A percentile compares a stretch with the other conserved stretches of the same genome.
These are phyloP conservation scores for Mesocricetus auratus DNA, from an alignment of 2,113 vertebrate species.

Conservation along the genomic window DNA sequence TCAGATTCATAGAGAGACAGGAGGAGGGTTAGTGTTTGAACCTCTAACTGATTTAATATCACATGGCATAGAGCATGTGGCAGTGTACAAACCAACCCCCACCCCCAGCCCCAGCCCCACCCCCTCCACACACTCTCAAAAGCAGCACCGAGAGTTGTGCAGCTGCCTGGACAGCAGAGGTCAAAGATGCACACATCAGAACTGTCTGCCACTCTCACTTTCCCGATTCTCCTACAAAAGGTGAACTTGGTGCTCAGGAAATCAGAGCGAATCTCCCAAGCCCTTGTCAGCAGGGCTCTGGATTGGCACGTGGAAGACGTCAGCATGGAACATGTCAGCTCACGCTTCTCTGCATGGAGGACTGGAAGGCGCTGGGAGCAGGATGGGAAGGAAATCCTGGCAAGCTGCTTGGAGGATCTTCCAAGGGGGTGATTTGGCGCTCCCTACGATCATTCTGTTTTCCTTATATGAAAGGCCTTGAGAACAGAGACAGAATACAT, in stretches of 20 bases:
- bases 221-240: not conserved
- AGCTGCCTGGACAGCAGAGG: too few species aligned
- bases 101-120: too few species aligned
- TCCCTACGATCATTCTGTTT: not conserved
- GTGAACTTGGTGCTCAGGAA: not conserved
- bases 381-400: not conserved
- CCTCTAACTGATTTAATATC: not conserved
- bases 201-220: not conserved
- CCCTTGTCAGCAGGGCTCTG: not conserved
- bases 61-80: fast-evolving
- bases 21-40: not conserved
- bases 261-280: not conserved
- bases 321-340: not conserved
- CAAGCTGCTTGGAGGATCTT: not conserved
- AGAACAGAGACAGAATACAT: not conserved
- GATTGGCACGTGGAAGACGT: not conserved
- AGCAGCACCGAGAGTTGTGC: too few species aligned
- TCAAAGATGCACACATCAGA: not conserved
- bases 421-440: not conserved
- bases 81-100: not conserved
- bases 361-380: not conserved
- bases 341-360: fast-evolving
- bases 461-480: not conserved
- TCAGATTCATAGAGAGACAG: not conserved
- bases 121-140: not conserved